Conservation (phyloP, 2,113 vertebrate genomes). For the Seriola dumerili region DNA sequence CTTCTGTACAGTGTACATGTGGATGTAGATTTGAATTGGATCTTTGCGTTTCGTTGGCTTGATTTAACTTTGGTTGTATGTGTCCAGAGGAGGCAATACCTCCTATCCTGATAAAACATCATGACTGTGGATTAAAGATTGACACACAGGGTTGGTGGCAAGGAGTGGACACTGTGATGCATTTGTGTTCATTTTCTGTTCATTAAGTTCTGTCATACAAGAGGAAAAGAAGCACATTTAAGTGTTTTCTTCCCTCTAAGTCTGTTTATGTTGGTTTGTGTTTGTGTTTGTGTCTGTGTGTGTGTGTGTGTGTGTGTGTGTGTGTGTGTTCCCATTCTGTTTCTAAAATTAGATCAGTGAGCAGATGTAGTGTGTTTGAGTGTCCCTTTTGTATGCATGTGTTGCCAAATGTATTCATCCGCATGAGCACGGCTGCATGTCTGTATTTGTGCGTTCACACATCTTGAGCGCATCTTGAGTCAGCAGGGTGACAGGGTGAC, state of each 20-base stretch:
- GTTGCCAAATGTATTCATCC: slow-evolving; percentile 55
- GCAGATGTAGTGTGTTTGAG: slow-evolving; percentile 64
- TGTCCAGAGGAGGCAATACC: neutral
- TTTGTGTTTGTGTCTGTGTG: neutral
- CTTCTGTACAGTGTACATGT: neutral
- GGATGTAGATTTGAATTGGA: neutral
- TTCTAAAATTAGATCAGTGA: slow-evolving; percentile 67
- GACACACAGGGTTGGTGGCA: neutral
- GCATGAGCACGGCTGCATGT: slow-evolving; percentile 34
- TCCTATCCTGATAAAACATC: neutral
- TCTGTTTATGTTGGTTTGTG: slow-evolving; percentile 3
- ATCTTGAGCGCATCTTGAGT: slow-evolving; percentile 71
- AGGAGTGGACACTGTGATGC: neutral
- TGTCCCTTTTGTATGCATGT: slow-evolving; percentile 48
- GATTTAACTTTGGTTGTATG: neutral
- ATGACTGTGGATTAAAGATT: neutral
- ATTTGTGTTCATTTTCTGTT: neutral
- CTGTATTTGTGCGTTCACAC: slow-evolving; percentile 38
- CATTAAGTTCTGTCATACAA: neutral
- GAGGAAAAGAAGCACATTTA: neutral
- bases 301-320: neutral
- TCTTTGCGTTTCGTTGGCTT: neutral
- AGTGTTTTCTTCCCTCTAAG: neutral
- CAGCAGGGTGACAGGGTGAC: slow-evolving; percentile 63
- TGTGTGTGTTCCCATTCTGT: slow-evolving; percentile 5